Evolutionary conservation across 2,113 vertebrate genomes (phyloP).

Genomic region (Gadus chalcogrammus): DNA sequence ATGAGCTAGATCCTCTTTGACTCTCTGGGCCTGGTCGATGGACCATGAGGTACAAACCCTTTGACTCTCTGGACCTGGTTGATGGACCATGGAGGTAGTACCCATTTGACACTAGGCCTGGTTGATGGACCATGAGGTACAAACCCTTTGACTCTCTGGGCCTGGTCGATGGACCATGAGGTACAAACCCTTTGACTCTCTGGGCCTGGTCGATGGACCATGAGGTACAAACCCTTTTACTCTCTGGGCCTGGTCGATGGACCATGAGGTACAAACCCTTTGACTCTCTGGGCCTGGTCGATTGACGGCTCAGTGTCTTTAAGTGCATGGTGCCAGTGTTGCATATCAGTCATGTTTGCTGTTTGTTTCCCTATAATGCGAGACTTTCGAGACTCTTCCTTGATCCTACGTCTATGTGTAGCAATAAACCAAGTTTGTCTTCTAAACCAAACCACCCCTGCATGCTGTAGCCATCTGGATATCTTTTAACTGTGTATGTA

Average conservation of each 20-base stretch:
- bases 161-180: neutral
- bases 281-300: no score
- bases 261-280: neutral
- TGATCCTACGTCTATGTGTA: slow-evolving; percentile 57
- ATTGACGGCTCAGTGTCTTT: slow-evolving; percentile 38
- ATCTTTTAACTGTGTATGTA: slow-evolving; percentile 58
- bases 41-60: no score
- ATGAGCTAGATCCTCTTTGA: neutral
- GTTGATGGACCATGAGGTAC: no score
- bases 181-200: neutral
- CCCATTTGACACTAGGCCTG: no score
- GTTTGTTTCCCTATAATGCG: slow-evolving; percentile 61
- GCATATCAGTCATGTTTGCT: slow-evolving; percentile 52
- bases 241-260: no score
- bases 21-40: slow-evolving; percentile 15
- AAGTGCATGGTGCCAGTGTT: slow-evolving; percentile 61
- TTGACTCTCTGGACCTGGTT: no score
- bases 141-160: no score
- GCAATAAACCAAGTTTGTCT: slow-evolving; percentile 65
- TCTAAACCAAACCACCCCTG: slow-evolving; percentile 41
- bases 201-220: no score
- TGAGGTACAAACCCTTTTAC: neutral
- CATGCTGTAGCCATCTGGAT: slow-evolving; percentile 62
- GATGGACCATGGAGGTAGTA: no score
- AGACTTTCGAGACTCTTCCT: slow-evolving; percentile 69